Evolutionary conservation across 2,888 invertebrate species (phyloP), one percentile per base, ranked within the genome.

Genomic region (Malacosoma neustria): DNA sequence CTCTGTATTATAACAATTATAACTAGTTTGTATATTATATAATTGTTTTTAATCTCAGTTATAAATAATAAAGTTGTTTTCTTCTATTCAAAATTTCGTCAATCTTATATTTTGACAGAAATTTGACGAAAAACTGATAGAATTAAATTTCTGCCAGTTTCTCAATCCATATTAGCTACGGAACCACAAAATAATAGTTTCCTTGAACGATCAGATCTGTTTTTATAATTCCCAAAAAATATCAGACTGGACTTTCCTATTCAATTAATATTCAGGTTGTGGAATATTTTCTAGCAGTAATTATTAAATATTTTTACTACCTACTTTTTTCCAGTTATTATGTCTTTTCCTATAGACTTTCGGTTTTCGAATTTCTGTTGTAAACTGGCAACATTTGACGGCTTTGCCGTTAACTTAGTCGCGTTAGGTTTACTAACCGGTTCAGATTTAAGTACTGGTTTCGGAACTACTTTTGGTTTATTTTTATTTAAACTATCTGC

Each of bases 281-380:
- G 40, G 44, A 49, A 49, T 45, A 40, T 47, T 43, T 40, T 44
- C 46, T 49, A 51, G 45, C 40, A 40, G 14, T 14, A 14, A 33
- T 36, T 12, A 34, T 32, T 34, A 33, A 7, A 22, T 22, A 11
- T 32, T 37, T 29, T 33, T 31, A 34, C 32, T 35, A 14, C 31
- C 52, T 62, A 77, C 60, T 77, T 75, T 53, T 80, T 81, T 37
- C 60, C 60, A 33, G 62, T 55, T 30, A 51, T 61, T 45, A 76
- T 65, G 53, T 84, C 82, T 67, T 81, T 82, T 11, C 80, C 79
- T 41, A 79, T 45, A 9, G 82, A 80, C 51, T 86, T 87, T 53
- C 86, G 72, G 54, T 87, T 89, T 72, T 94, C 93, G 62, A 93
- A 94, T 67, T 92, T 93, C 56, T 93, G 93, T 57, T 94, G 93